These are phyloP conservation scores for Scomber scombrus DNA, from an alignment of 2,113 vertebrate species.

Conservation along the genomic window DNA sequence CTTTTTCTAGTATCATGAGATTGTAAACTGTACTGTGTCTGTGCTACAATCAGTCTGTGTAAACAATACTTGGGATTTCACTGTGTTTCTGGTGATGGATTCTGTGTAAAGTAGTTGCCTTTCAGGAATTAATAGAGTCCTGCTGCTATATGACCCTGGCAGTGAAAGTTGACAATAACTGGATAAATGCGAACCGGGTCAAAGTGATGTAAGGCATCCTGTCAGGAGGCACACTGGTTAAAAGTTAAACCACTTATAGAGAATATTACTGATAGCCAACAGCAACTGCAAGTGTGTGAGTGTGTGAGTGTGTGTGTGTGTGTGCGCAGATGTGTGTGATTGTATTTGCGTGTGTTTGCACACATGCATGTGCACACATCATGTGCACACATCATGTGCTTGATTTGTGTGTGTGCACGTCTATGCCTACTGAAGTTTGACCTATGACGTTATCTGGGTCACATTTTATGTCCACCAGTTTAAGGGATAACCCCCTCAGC, in stretches of 20 bases:
- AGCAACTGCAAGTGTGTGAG: background rate
- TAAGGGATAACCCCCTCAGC: constrained; percentile 7
- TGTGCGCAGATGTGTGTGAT: background rate
- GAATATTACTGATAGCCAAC: constrained; percentile 19
- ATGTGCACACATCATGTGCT: constrained; percentile 12
- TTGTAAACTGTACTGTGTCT: background rate
- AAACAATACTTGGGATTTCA: background rate
- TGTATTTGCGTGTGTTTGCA: constrained; percentile 7
- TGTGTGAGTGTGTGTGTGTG: background rate
- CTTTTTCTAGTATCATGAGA: background rate
- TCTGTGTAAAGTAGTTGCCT: background rate
- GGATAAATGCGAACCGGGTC: constrained; percentile 20
- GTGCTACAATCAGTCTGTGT: background rate
- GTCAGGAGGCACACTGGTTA: constrained; percentile 46
- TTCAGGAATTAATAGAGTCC: background rate
- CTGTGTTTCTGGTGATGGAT: background rate
- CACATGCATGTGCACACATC: constrained; percentile 17
- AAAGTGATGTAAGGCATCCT: constrained; percentile 24
- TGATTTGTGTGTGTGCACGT: background rate
- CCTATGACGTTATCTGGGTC: constrained; percentile 44
- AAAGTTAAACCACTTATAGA: constrained; percentile 58
- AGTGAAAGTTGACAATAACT: constrained; percentile 6
- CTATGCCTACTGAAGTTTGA: constrained; percentile 27
- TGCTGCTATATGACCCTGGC: background rate
- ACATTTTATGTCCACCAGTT: constrained; percentile 17